These are phyloP conservation scores for Apodemia zela DNA, from an alignment of 2,888 invertebrate genomes.

Conservation along the genomic window DNA sequence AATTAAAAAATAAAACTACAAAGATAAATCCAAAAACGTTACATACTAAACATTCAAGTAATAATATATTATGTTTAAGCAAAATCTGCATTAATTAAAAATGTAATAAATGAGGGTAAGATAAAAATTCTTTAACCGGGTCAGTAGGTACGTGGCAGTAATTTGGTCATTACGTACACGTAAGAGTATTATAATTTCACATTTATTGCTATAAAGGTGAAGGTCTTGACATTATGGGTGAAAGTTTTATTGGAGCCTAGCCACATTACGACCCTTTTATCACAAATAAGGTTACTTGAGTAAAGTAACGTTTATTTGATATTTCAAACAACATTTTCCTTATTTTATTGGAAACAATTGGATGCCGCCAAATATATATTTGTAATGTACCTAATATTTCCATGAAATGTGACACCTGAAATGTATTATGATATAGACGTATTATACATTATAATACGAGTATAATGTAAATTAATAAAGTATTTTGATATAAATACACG, in stretches of 20 bases:
- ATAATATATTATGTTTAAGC: neutral
- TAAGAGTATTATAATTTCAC: neutral
- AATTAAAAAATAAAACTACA: too few species aligned
- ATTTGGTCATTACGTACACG: neutral
- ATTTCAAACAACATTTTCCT: neutral
- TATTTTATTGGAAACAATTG: neutral
- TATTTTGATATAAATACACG: too few species aligned
- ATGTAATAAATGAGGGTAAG: neutral
- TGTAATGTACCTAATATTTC: too few species aligned
- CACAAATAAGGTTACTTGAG: neutral
- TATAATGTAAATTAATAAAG: too few species aligned
- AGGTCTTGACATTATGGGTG: conserved; percentile 5
- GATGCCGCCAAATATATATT: neutral
- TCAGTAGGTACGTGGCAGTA: neutral
- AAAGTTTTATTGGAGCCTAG: conserved; percentile 4
- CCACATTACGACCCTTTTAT: neutral
- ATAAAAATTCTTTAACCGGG: neutral
- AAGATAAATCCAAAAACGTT: too few species aligned
- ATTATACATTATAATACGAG: too few species aligned
- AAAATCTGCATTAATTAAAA: neutral
- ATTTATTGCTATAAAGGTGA: conserved; percentile 1
- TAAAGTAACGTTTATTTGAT: neutral
- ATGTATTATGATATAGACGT: conserved; percentile 7
- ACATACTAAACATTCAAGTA: too few species aligned
- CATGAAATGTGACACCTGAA: conserved; percentile 29